A percentile compares a stretch with the other conserved stretches of the same genome.
phyloP scores from a whole-genome alignment of 2,888 invertebrate species.

The Spatulosminthurus flaviceps region DNA sequence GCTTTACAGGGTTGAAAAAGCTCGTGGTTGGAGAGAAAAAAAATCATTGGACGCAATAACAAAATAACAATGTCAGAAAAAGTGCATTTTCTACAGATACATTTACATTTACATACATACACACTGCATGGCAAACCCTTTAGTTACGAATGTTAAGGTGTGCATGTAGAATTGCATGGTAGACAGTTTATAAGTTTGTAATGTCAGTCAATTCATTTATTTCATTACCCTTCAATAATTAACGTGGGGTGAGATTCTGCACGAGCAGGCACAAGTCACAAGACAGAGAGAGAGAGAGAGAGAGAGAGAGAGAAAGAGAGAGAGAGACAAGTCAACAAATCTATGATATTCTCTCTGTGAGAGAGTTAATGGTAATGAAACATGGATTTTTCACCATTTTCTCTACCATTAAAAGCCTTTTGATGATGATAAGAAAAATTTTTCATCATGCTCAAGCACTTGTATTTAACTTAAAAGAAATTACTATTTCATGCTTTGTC shows the following conservation, averaged over 20 bases:
- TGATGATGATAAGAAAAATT: neutral
- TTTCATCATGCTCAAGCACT: too few species aligned
- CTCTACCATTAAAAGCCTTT: neutral
- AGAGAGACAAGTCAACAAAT: neutral
- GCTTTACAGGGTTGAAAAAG: neutral
- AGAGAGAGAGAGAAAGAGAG: too few species aligned
- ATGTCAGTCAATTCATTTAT: constrained; percentile 15
- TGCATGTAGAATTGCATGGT: neutral
- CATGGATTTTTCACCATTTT: neutral
- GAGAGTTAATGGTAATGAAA: constrained; percentile 1
- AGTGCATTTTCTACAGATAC: constrained; percentile 13
- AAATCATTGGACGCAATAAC: neutral
- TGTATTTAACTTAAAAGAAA: neutral
- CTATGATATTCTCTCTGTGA: too few species aligned
- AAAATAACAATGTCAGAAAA: constrained; percentile 35
- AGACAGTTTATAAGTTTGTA: neutral
- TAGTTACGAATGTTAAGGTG: neutral
- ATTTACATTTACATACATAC: too few species aligned
- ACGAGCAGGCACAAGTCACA: too few species aligned
- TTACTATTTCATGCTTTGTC: neutral
- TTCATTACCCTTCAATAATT: constrained; percentile 24
- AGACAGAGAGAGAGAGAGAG: too few species aligned
- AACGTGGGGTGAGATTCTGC: constrained; percentile 4
- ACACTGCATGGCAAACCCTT: too few species aligned
- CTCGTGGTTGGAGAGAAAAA: constrained; percentile 4